Evolutionary conservation across 2,888 invertebrate genomes (phyloP).

Genomic region (Trichogramma evanescens): DNA sequence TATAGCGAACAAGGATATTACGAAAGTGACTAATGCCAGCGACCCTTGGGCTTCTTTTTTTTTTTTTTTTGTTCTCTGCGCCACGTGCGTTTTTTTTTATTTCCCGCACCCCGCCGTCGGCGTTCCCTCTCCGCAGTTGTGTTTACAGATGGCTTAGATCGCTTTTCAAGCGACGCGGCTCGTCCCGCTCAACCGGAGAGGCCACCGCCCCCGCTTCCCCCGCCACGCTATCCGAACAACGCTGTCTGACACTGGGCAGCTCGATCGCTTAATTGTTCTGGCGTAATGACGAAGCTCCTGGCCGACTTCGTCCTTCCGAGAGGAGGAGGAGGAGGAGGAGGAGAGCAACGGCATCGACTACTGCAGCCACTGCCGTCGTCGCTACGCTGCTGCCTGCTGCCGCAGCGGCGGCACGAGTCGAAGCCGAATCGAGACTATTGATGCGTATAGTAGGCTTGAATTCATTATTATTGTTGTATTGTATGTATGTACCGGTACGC

Average conservation of each 20-base stretch:
- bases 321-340: too few relatives aligned
- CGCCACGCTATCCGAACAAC: conserved; percentile 71
- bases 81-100: conserved; percentile 1
- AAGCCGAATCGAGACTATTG: too few relatives aligned
- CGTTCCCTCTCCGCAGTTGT: conserved; percentile 39
- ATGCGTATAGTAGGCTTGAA: too few relatives aligned
- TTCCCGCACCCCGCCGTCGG: conserved; percentile 1
- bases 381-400: too few relatives aligned
- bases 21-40: conserved; percentile 7
- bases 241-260: conserved; percentile 74
- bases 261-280: conserved; percentile 15
- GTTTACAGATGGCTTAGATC: conserved; percentile 75
- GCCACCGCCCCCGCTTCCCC: conserved; percentile 76
- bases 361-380: too few relatives aligned
- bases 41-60: conserved; percentile 1
- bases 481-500: too few relatives aligned
- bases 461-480: too few relatives aligned
- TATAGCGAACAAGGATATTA: not conserved
- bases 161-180: conserved; percentile 57
- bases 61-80: conserved; percentile 5
- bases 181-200: conserved; percentile 64
- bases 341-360: too few relatives aligned
- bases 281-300: not conserved
- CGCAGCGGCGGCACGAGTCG: too few relatives aligned
- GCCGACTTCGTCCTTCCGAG: too few relatives aligned